Percentiles rank a stretch among this genome's conserved stretches.
These are phyloP conservation scores for Zaprionus ornatus DNA, from an alignment of 1,140 invertebrate genomes.

Conservation along the genomic window DNA sequence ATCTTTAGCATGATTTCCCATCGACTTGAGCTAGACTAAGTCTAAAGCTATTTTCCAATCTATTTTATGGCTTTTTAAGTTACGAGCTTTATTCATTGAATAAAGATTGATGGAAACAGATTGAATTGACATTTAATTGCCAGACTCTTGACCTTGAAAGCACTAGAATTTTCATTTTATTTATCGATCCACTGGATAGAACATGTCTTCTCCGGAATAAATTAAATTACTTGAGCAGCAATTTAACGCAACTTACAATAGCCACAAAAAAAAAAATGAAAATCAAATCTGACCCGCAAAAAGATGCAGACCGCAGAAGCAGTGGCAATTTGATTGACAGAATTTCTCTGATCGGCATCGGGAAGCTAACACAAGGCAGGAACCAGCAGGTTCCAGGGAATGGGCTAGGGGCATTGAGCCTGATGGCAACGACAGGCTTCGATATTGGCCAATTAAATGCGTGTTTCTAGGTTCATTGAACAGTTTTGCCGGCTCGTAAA, in stretches of 20 bases:
- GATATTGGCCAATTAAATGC: conserved; percentile 65
- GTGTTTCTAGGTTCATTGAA: conserved; percentile 74
- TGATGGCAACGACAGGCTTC: conserved; percentile 23
- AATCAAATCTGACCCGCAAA: conserved; percentile 9
- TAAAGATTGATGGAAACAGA: conserved; percentile 26
- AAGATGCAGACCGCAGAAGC: conserved; percentile 7
- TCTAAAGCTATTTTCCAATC: neutral
- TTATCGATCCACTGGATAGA: conserved; percentile 10
- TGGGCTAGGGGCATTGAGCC: neutral
- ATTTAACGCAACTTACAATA: conserved; percentile 48
- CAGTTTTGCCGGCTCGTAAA: conserved; percentile 55
- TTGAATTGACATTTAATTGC: conserved; percentile 24
- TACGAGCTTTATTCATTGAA: conserved; percentile 13
- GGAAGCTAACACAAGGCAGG: neutral
- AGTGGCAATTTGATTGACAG: conserved; percentile 66
- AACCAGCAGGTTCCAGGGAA: too few species aligned
- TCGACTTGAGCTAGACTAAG: neutral
- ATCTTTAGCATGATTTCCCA: neutral
- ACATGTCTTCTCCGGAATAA: conserved; percentile 31
- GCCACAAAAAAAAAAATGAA: conserved; percentile 9
- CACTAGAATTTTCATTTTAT: conserved; percentile 22
- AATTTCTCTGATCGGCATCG: conserved; percentile 46
- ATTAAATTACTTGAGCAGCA: conserved; percentile 60
- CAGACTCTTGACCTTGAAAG: conserved; percentile 33
- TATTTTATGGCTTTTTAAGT: conserved; percentile 2